Evolutionary conservation across 2,113 vertebrate genomes (phyloP).

Genomic region (Galeopterus variegatus): DNA sequence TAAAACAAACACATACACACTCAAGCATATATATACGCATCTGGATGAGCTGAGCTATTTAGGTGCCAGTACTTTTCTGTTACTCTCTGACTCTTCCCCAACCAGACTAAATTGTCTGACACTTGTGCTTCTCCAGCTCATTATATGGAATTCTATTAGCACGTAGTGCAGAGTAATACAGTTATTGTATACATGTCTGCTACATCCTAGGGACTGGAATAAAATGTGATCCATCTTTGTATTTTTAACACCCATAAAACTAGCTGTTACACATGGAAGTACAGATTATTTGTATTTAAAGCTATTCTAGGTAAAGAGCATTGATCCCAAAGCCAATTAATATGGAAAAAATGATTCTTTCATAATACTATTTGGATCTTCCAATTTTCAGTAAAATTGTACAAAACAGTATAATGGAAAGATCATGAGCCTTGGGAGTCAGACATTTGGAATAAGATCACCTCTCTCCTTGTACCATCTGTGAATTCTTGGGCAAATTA

Average conservation of each 20-base stretch:
- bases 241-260: conserved; percentile 22
- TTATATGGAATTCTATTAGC: neutral
- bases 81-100: neutral
- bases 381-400: neutral
- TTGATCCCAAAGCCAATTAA: neutral
- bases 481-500: conserved; percentile 28
- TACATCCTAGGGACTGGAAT: neutral
- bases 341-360: neutral
- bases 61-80: neutral
- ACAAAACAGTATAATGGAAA: neutral
- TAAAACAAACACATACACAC: neutral
- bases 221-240: neutral
- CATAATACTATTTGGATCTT: neutral
- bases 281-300: conserved; percentile 47
- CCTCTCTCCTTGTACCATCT: neutral
- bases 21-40: neutral
- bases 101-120: neutral
- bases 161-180: neutral
- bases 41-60: neutral
- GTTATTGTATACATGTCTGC: neutral
- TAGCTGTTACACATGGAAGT: neutral
- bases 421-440: neutral
- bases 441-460: neutral
- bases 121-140: neutral
- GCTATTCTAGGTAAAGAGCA: neutral